phyloP scores from a whole-genome alignment of 2,888 invertebrate species.

The Dolomedes plantarius region DNA sequence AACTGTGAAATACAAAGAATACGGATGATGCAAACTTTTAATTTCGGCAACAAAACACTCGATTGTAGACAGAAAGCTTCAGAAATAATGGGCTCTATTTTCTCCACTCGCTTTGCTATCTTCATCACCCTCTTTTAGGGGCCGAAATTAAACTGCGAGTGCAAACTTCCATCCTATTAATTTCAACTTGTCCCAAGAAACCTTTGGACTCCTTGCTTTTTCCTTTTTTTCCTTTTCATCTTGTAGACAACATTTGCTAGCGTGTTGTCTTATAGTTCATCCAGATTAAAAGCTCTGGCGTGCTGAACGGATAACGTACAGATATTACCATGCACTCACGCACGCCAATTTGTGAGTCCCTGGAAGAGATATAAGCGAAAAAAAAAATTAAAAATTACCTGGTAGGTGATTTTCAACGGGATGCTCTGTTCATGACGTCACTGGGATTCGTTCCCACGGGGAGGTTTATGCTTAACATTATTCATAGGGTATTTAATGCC shows the following conservation, averaged over 20 bases:
- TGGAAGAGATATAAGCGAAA: neutral
- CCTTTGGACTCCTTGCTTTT: neutral
- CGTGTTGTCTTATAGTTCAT: neutral
- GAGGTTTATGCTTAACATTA: neutral
- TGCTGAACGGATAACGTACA: slow-evolving; percentile 9
- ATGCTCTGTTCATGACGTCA: slow-evolving; percentile 12
- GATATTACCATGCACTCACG: slow-evolving; percentile 2
- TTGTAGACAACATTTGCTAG: neutral
- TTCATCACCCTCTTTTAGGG: too few species aligned
- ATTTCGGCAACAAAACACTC: too few species aligned
- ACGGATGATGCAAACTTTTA: too few species aligned
- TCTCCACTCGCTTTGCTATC: too few species aligned
- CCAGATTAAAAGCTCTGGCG: slow-evolving; percentile 17
- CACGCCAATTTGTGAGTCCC: neutral
- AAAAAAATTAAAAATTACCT: neutral
- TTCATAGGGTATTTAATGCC: neutral
- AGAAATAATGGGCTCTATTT: too few species aligned
- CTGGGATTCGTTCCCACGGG: neutral
- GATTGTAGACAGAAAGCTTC: too few species aligned
- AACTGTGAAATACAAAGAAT: too few species aligned
- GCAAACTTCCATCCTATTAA: neutral
- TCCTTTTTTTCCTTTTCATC: neutral
- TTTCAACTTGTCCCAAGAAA: neutral
- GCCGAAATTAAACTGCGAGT: too few species aligned
- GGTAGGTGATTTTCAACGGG: slow-evolving; percentile 13